Percentiles rank a stretch among this genome's conserved stretches.
Conservation (phyloP, 2,797 vertebrate genomes). For the Coccyzus lansbergi region DNA sequence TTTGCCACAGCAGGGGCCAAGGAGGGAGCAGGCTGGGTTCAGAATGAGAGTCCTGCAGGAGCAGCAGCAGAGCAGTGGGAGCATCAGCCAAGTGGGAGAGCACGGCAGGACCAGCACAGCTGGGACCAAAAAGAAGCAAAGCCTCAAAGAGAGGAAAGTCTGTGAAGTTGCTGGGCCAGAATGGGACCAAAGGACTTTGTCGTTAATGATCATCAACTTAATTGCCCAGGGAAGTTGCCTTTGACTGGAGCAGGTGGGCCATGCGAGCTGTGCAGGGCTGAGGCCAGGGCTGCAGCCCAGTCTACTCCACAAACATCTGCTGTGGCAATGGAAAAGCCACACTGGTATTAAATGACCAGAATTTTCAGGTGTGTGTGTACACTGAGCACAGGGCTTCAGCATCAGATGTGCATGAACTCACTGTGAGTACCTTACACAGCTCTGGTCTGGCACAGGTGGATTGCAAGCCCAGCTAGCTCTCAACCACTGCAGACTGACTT, state of each 20-base stretch:
- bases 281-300: neutral
- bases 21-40: neutral
- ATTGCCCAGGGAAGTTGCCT: neutral
- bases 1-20: neutral
- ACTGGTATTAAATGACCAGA: neutral
- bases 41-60: no score
- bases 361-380: neutral
- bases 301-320: neutral
- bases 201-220: neutral
- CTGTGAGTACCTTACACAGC: neutral
- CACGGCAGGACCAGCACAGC: accelerated
- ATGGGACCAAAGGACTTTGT: neutral
- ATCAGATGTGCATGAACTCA: accelerated
- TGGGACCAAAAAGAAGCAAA: neutral
- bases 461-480: neutral
- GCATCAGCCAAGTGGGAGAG: neutral
- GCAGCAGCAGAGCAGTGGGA: accelerated
- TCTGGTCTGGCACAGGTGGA: neutral
- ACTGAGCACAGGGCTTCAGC: neutral
- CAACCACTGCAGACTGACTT: neutral
- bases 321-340: neutral
- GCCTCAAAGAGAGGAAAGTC: neutral
- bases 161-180: neutral
- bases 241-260: neutral
- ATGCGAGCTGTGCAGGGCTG: neutral